Percentiles rank a stretch among this genome's conserved stretches.
Conservation (phyloP, 1,140 invertebrate species). For the Polyergus mexicanus region DNA sequence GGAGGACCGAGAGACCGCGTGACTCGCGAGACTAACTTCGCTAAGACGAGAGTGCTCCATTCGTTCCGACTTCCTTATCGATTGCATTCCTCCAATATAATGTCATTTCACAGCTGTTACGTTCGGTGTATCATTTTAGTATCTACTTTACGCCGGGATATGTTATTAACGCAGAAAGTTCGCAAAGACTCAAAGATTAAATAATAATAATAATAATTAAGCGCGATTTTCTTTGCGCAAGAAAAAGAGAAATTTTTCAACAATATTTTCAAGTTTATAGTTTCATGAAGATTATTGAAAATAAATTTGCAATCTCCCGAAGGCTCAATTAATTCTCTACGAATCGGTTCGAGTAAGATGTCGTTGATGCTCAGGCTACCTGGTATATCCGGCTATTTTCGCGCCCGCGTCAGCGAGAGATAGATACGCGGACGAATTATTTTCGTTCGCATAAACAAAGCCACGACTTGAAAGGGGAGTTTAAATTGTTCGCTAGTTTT, state of each 20-base stretch:
- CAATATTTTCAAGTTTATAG: background rate
- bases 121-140: background rate
- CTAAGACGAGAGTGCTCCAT: background rate
- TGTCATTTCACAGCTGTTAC: background rate
- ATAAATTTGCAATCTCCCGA: background rate
- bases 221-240: background rate
- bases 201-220: background rate
- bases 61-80: conserved; percentile 57
- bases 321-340: background rate
- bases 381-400: conserved; percentile 27
- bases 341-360: background rate
- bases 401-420: conserved; percentile 2
- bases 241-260: background rate
- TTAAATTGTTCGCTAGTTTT: conserved; percentile 84
- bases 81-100: conserved; percentile 12
- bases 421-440: conserved; percentile 78
- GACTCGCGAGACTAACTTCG: conserved; percentile 65
- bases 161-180: conserved; percentile 79
- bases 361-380: no score
- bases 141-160: conserved; percentile 6
- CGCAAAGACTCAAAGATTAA: conserved; percentile 72
- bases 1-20: conserved; percentile 75
- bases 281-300: background rate
- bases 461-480: conserved; percentile 84
- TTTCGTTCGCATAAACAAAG: conserved; percentile 85